A percentile compares a stretch with the other conserved stretches of the same genome.
Evolutionary conservation across 2,888 invertebrate species (phyloP).

Genomic region (Luperina nickerlii): DNA sequence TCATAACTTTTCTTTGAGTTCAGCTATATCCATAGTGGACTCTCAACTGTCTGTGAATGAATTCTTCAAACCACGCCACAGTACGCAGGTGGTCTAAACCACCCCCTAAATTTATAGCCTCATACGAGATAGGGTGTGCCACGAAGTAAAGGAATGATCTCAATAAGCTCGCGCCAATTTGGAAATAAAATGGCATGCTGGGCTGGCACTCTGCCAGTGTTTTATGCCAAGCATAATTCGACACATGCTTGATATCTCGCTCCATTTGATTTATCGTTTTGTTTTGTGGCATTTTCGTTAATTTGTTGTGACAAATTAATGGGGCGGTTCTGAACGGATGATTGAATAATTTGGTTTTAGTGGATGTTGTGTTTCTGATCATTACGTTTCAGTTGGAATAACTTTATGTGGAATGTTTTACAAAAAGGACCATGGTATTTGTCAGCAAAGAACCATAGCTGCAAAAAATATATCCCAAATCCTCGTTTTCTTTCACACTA

Average conservation of each 20-base stretch:
- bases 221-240: slow-evolving; percentile 70
- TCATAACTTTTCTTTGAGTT: background rate
- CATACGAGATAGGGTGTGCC: slow-evolving; percentile 55
- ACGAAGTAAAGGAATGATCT: slow-evolving; percentile 76
- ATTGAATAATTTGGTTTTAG: slow-evolving; percentile 34
- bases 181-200: slow-evolving; percentile 70
- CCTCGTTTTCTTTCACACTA: background rate
- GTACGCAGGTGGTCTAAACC: slow-evolving; percentile 57
- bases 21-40: background rate
- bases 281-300: slow-evolving; percentile 54
- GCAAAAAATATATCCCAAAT: background rate
- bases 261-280: slow-evolving; percentile 65
- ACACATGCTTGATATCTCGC: slow-evolving; percentile 69
- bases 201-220: slow-evolving; percentile 69
- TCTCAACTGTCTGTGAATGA: slow-evolving; percentile 15
- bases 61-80: slow-evolving; percentile 53
- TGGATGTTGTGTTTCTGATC: slow-evolving; percentile 12
- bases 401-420: background rate
- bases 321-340: slow-evolving; percentile 10
- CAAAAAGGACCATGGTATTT: background rate
- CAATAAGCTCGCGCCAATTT: slow-evolving; percentile 79
- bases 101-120: slow-evolving; percentile 66
- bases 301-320: slow-evolving; percentile 59
- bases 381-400: background rate
- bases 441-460: background rate